Base-by-base conservation (phyloP, 2,888 invertebrate genomes). In the Lochmaea crataegi region DNA sequence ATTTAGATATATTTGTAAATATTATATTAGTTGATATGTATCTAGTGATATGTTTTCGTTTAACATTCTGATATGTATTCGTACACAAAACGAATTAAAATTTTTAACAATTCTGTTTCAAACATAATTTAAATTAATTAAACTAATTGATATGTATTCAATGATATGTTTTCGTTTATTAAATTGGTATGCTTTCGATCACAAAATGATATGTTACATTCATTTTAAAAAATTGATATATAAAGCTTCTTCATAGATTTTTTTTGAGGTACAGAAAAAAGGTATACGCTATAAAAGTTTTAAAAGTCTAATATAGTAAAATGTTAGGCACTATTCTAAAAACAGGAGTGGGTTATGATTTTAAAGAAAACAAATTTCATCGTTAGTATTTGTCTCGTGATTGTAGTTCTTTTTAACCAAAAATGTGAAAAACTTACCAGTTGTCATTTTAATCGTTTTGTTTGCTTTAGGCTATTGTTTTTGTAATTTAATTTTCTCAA, bases 291-390 rank as follows among this genome's bases (percentile, higher is more conserved):
- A 83, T 75, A 74, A 74, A 80, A 81, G 80, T 80, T 83, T 82
- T 83, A 81, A 80, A 81, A 80, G 80, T 82, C 80, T 81, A 82
- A 79, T 82, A 79, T 80, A 82, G 79, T 80, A 80, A 80, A 80
- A 80, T 83, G 73, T 78, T 77, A 85, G 84, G 85, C 85, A 85
- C 85, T 85, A 85, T 84, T 84, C 85, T 85, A 85, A 84, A 78
- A 69, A 71, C 63, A 60, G 57, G 67, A 68, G 48, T 67, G 73
- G 64, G 65, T 66, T 60, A 69, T 58, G 26, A 53, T 26, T 66
- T 48, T 32, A 58, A 32, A 48, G 42, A 42, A 63, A 63, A 18
- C 42, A 63, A 63, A 41, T 22, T 42, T 53, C 1, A 53, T 18
- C 10, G 18, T 9, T 18, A 10, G 53, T 53, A 10, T 14, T 18